These are phyloP conservation scores for Bostrychus sinensis DNA, from an alignment of 2,113 vertebrate genomes.

Conservation along the genomic window DNA sequence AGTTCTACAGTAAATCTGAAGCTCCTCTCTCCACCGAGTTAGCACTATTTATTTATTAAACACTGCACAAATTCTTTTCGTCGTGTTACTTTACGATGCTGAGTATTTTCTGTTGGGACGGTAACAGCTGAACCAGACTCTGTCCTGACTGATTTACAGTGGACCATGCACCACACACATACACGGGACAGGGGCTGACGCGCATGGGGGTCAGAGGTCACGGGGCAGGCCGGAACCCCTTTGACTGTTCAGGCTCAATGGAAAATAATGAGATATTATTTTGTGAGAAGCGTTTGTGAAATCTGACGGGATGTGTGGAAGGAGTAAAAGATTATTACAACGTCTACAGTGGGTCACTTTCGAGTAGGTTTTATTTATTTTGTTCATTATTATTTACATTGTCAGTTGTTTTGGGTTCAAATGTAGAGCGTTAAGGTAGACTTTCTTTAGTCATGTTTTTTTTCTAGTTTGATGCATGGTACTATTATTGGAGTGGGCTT, in stretches of 20 bases:
- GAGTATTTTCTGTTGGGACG: neutral
- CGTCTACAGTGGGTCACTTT: too few species aligned
- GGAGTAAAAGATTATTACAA: too few species aligned
- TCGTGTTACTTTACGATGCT: neutral
- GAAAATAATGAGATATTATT: constrained; percentile 11
- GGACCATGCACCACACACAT: neutral
- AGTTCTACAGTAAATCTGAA: too few species aligned
- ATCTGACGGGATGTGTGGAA: neutral
- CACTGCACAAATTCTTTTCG: neutral
- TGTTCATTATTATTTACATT: too few species aligned
- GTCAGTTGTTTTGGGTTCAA: too few species aligned
- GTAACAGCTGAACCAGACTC: constrained; percentile 5
- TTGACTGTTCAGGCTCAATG: neutral
- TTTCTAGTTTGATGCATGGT: too few species aligned
- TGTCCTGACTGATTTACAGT: neutral
- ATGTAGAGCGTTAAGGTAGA: too few species aligned
- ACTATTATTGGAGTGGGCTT: too few species aligned
- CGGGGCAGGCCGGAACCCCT: neutral
- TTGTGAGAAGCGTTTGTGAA: neutral
- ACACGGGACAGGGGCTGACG: neutral
- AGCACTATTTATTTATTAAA: neutral
- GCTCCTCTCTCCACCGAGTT: neutral
- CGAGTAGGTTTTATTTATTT: too few species aligned
- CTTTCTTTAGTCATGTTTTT: too few species aligned
- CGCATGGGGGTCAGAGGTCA: constrained; percentile 3